These are phyloP conservation scores for Pseudolycoriella hygida DNA, from an alignment of 2,888 invertebrate species.

Conservation along the genomic window DNA sequence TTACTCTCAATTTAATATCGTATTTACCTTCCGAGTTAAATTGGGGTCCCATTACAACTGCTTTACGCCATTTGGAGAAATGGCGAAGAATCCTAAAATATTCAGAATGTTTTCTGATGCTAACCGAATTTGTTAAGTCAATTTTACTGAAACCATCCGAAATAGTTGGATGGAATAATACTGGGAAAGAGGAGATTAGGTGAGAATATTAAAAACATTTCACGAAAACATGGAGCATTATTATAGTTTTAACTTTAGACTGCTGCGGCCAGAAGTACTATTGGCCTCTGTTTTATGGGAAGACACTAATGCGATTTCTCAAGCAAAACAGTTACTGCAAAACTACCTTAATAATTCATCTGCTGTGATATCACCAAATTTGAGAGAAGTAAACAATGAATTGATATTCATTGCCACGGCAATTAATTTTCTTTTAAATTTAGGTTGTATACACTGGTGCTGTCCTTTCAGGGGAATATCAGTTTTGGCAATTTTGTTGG, in stretches of 20 bases:
- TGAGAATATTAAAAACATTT: slow-evolving; percentile 10
- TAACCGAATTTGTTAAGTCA: slow-evolving; percentile 28
- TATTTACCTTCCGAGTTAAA: slow-evolving; percentile 26
- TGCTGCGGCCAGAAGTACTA: slow-evolving; percentile 26
- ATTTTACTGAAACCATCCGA: slow-evolving; percentile 23
- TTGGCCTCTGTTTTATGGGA: slow-evolving; percentile 28
- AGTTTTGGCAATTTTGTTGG: slow-evolving; percentile 30
- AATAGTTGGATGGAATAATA: slow-evolving; percentile 25
- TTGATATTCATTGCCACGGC: background rate
- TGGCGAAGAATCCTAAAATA: slow-evolving; percentile 31
- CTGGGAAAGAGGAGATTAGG: slow-evolving; percentile 24
- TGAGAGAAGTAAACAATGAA: slow-evolving; percentile 23
- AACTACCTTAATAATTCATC: slow-evolving; percentile 22
- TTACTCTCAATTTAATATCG: slow-evolving; percentile 27
- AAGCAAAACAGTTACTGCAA: slow-evolving; percentile 25
- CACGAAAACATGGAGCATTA: background rate
- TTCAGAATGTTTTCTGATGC: slow-evolving; percentile 28
- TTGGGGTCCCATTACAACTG: slow-evolving; percentile 27
- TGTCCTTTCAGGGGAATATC: slow-evolving; percentile 27
- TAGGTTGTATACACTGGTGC: slow-evolving; percentile 30
- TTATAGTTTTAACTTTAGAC: slow-evolving; percentile 14
- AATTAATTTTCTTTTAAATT: background rate
- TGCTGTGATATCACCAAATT: slow-evolving; percentile 24
- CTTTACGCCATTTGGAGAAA: slow-evolving; percentile 25
- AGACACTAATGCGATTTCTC: slow-evolving; percentile 24